Evolutionary conservation across 2,113 vertebrate genomes (phyloP).

Genomic region (Percina caprodes): DNA sequence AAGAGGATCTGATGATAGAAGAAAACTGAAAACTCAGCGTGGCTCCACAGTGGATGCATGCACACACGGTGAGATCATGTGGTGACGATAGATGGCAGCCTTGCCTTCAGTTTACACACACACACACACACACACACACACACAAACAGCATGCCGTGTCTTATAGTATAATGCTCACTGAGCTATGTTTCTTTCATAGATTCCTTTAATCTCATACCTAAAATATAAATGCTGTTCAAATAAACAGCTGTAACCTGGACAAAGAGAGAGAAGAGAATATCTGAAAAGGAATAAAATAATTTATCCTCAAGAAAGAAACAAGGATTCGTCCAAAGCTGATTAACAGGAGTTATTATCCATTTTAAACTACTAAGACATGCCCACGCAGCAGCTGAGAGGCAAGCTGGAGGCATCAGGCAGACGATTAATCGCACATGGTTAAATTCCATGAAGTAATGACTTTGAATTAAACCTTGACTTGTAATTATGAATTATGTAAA

Average conservation of each 20-base stretch:
- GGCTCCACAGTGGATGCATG: background rate
- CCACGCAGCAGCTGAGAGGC: background rate
- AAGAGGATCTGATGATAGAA: background rate
- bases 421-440: constrained; percentile 50
- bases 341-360: constrained; percentile 28
- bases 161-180: background rate
- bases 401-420: constrained; percentile 40
- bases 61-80: constrained; percentile 14
- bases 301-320: constrained; percentile 4
- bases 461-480: constrained; percentile 27
- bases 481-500: constrained; percentile 17
- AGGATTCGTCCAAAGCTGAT: constrained; percentile 37
- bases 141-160: background rate
- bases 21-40: background rate
- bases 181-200: background rate
- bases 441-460: constrained; percentile 35
- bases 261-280: background rate
- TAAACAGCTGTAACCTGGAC: background rate
- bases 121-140: constrained; percentile 28
- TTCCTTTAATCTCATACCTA: background rate
- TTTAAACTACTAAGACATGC: constrained; percentile 10
- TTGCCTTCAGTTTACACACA: constrained; percentile 65
- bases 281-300: constrained; percentile 12
- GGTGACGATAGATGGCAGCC: constrained; percentile 76
- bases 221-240: constrained; percentile 14